Conservation (phyloP, 1,140 invertebrate genomes). For the Drosophila bifasciata region DNA sequence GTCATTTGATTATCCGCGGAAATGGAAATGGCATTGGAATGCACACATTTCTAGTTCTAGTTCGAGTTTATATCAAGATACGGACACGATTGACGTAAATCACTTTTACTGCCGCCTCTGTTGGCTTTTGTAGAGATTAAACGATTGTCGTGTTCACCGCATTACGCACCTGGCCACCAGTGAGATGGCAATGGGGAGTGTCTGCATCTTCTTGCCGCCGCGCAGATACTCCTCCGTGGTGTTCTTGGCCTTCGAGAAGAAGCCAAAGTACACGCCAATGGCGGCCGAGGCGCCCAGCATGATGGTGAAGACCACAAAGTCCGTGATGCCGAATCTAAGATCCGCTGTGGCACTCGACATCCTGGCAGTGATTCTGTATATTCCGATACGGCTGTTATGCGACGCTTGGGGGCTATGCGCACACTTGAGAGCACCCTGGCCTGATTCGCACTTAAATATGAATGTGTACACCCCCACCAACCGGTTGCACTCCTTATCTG, state of each 20-base stretch:
- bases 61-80: no score
- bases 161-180: conserved; percentile 86
- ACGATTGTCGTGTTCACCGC: conserved; percentile 5
- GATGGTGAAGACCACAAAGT: conserved; percentile 86
- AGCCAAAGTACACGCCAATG: conserved; percentile 89
- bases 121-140: conserved; percentile 6
- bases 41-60: neutral
- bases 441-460: conserved; percentile 48
- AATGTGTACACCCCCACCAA: conserved; percentile 8
- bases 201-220: conserved; percentile 87
- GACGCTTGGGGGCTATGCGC: conserved; percentile 20
- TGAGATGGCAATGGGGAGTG: conserved; percentile 88
- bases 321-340: conserved; percentile 84
- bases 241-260: conserved; percentile 74
- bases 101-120: conserved; percentile 3
- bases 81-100: conserved; percentile 32
- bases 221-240: conserved; percentile 86
- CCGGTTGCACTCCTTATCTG: conserved; percentile 26
- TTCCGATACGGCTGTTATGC: neutral
- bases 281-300: conserved; percentile 87
- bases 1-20: neutral
- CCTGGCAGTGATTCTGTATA: neutral
- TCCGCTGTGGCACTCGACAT: conserved; percentile 40
- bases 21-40: neutral
- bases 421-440: conserved; percentile 26